phyloP scores from a whole-genome alignment of 2,888 invertebrate species.

The Aricia artaxerxes region DNA sequence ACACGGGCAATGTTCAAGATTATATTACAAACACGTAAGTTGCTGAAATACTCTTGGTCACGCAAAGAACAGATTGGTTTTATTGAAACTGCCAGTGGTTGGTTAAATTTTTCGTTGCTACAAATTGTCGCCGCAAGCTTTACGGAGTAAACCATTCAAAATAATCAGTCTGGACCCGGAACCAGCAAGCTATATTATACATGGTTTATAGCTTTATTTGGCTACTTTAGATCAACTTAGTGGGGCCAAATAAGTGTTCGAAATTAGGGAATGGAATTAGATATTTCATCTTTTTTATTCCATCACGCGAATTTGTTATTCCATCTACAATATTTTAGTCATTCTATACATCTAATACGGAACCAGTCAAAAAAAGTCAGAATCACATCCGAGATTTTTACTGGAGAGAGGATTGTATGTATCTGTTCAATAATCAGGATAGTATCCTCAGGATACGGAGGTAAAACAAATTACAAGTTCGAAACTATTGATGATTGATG shows the following conservation, averaged over 20 bases:
- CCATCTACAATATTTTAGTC: too few species aligned
- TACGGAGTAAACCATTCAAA: neutral
- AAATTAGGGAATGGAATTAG: too few species aligned
- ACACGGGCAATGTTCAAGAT: slow-evolving; percentile 15
- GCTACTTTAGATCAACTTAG: too few species aligned
- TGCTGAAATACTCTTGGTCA: slow-evolving; percentile 20
- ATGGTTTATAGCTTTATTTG: too few species aligned
- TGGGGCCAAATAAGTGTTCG: too few species aligned
- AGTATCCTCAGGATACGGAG: neutral
- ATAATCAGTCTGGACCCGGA: neutral
- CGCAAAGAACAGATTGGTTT: neutral
- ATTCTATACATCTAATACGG: too few species aligned
- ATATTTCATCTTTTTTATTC: too few species aligned
- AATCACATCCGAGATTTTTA: neutral
- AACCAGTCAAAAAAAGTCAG: too few species aligned
- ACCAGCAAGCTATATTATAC: too few species aligned
- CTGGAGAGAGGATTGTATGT: too few species aligned
- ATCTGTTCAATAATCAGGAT: neutral
- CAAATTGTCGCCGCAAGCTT: neutral
- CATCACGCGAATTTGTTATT: too few species aligned
- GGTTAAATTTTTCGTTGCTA: neutral
- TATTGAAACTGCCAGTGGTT: neutral
- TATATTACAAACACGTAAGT: slow-evolving; percentile 27
- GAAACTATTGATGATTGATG: slow-evolving; percentile 7
- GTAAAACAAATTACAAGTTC: neutral